Percentiles rank a stretch among this genome's conserved stretches.
Evolutionary conservation across 2,113 vertebrate genomes (phyloP).

Genomic region (Ptychochromis oligacanthus): DNA sequence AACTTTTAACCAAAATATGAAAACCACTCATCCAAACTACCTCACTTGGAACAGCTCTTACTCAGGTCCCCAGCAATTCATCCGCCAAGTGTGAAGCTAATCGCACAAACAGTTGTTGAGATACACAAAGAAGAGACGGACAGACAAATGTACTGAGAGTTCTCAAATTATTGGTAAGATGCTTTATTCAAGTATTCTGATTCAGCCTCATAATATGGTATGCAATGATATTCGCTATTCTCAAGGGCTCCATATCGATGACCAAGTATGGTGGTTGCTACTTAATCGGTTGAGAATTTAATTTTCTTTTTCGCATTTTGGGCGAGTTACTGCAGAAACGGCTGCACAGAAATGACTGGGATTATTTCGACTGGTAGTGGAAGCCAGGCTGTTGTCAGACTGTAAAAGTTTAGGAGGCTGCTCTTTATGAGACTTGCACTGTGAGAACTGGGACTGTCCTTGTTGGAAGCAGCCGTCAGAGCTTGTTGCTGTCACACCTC

Average conservation of each 20-base stretch:
- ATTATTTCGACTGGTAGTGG: slow-evolving; percentile 36
- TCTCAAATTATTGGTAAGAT: background rate
- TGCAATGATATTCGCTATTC: background rate
- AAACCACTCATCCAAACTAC: too few relatives aligned
- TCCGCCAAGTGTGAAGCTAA: too few relatives aligned
- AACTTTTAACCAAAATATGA: too few relatives aligned
- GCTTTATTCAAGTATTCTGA: background rate
- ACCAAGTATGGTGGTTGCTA: background rate
- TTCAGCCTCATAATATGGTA: background rate
- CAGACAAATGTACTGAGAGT: too few relatives aligned
- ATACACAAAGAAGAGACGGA: too few relatives aligned
- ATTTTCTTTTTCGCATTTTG: background rate
- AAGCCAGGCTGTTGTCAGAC: slow-evolving; percentile 67
- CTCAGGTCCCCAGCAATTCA: too few relatives aligned
- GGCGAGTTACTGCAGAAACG: background rate
- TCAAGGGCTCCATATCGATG: background rate
- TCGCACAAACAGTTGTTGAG: too few relatives aligned
- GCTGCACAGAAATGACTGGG: slow-evolving; percentile 10
- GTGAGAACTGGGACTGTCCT: slow-evolving; percentile 44
- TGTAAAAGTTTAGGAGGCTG: slow-evolving; percentile 71
- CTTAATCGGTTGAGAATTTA: background rate
- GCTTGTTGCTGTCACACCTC: slow-evolving; percentile 45
- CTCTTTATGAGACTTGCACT: slow-evolving; percentile 57
- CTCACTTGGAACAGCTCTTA: too few relatives aligned
- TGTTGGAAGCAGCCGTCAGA: slow-evolving; percentile 41